Base-by-base conservation (phyloP, 2,113 vertebrate genomes). In the Antidorcas marsupialis region DNA sequence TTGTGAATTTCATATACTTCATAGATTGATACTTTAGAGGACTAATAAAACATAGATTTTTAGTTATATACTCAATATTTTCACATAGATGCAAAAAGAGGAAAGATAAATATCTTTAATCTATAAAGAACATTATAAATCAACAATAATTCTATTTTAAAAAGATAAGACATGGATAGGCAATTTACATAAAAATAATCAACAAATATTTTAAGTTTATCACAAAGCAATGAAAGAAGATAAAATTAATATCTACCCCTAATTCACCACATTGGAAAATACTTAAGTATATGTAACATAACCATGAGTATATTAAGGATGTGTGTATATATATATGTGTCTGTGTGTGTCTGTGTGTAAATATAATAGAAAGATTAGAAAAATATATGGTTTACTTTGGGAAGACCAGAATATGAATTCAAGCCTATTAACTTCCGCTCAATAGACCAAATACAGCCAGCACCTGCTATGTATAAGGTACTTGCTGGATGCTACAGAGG, bases 91-190 rank as follows among this genome's bases (percentile, higher is more conserved):
- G 17, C 3, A 91, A 79, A 86, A 50, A 10, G 6, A 28, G 21
- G 5, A 27, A 57, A 97, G 79, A 93, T 45, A 96, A 57, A 59
- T 90, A 67, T 84, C 25, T 89, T 97, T 92, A 89, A 59, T 76
- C 79, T 93, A 33, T 71, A 89, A 91, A 45, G 21, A 82, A 50
- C 39, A 89, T 45, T 87, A 62, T 30, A 91, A 95, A 81, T 86
- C 55, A 97, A 88, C n/a, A 95, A 62, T 45, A 96, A 97, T 89
- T 90, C 74, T 84, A 15, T 79, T 64, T 74, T 47, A 36, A 97
- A 96, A 91, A 84, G 90, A 53, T 52, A 45, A 57, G 30, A 82
- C n/a, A 28, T 28, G 15, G 17, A 89, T 23, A 95, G 8, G 62
- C 74, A 94, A 97, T 92, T 83, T 25, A 96, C 14, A 74, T n/a